These are phyloP conservation scores for Peromyscus californicus DNA, from an alignment of 2,113 vertebrate genomes.

Conservation along the genomic window DNA sequence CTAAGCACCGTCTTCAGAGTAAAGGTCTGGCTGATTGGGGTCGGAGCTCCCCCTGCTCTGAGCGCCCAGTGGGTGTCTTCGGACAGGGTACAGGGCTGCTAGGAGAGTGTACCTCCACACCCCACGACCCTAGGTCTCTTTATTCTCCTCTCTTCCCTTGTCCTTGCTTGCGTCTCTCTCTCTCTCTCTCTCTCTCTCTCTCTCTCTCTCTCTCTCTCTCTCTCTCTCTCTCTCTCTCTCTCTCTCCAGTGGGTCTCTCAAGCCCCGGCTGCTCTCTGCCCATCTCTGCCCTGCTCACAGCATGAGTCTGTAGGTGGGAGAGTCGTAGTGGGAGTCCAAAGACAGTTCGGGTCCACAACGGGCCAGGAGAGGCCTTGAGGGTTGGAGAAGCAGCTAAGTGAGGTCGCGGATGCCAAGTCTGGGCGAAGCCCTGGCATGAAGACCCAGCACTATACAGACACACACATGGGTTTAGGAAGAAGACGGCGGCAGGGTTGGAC, in stretches of 20 bases:
- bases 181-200: neutral
- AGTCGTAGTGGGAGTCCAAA: neutral
- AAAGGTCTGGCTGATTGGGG: neutral
- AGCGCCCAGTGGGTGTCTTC: neutral
- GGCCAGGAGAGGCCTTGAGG: neutral
- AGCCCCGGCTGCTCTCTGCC: neutral
- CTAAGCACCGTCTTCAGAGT: neutral
- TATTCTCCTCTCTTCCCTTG: neutral
- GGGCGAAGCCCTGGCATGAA: neutral
- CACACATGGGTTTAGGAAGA: neutral
- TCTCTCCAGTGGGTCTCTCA: neutral
- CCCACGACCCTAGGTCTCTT: neutral
- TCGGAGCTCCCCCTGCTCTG: neutral
- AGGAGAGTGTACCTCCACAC: no score
- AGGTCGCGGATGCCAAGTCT: neutral
- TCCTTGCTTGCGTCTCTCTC: neutral
- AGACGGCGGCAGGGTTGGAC: neutral
- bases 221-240: neutral
- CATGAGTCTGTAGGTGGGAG: neutral
- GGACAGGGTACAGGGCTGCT: neutral
- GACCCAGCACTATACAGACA: neutral
- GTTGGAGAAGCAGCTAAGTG: neutral
- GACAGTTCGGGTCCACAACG: neutral
- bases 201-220: slow-evolving; percentile 19
- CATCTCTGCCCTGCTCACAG: neutral